phyloP scores from a whole-genome alignment of 2,888 invertebrate genomes.

The Melinopterus prodromus region DNA sequence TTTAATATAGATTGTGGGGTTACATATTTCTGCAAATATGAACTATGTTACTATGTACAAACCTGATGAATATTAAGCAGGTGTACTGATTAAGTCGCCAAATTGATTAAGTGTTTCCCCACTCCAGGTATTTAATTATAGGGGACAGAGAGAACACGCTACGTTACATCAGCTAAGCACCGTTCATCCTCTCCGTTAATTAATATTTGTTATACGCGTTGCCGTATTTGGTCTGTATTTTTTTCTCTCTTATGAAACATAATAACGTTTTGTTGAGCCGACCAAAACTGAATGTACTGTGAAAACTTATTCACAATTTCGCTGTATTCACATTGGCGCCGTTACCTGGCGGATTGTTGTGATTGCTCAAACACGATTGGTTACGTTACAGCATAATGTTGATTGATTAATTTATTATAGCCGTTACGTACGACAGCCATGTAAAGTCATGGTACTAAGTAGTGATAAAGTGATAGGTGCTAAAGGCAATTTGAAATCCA shows the following conservation, averaged over 20 bases:
- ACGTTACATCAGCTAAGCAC: background rate
- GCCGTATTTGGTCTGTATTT: background rate
- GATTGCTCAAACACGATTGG: background rate
- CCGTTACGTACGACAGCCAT: background rate
- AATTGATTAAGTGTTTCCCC: background rate
- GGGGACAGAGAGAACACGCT: background rate
- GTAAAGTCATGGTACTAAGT: background rate
- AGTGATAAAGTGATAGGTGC: background rate
- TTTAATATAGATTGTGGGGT: too few species aligned
- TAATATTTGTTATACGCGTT: background rate
- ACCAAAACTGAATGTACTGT: conserved; percentile 4
- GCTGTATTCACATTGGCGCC: too few species aligned
- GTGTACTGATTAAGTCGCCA: background rate
- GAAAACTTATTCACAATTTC: background rate
- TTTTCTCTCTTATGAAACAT: background rate
- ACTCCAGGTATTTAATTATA: background rate
- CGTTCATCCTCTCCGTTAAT: background rate
- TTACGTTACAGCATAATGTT: background rate
- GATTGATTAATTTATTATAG: background rate
- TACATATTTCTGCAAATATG: too few species aligned
- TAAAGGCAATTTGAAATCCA: background rate
- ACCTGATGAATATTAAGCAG: background rate
- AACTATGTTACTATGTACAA: too few species aligned
- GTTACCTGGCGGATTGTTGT: background rate
- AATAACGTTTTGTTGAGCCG: background rate